Evolutionary conservation across 2,888 invertebrate genomes (phyloP), one percentile per base, ranked within the genome.

Genomic region (Clostera curtula): DNA sequence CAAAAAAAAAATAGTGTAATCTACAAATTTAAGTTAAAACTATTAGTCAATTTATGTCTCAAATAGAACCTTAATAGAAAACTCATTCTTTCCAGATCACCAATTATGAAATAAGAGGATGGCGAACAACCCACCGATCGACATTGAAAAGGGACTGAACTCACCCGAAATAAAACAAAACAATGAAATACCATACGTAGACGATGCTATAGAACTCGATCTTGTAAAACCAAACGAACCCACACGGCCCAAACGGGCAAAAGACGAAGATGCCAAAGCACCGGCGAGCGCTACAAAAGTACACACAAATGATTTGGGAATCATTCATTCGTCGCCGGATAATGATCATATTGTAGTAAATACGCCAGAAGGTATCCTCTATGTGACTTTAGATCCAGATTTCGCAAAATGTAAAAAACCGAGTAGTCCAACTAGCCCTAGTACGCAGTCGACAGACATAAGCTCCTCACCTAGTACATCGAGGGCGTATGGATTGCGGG

Each of bases 291-390:
- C 53, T 32, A 43, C 31, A 27, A 67, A 63, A 43, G 49, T 79
- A 12, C 79, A 80, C 10, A 74, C 71, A 1, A 27, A 53, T 1
- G 79, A 83, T 35, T 43, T 83, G 28, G 77, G 75, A n/a, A 52
- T 65, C 3, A 61, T 79, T 6, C 75, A 72, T 35, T 44, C 58
- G 2, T 64, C 69, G 1, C 73, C 80, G 5, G 66, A 80, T 27
- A 77, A 62, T 40, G 82, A 83, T 43, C 82, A 82, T 1, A 82
- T 83, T 48, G 71, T 82, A 16, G 75, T 83, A 0, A 71, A 80
- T 30, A 83, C 82, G 2, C 80, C 82, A 25, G 82, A 83, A 66
- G 82, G 82, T 6, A 80, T 73, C 4, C 49, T 83, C 2, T 83
- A 83, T 12, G 79, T 83, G 11, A 83, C 82, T 17, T 44, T 83